Base-by-base conservation (phyloP, 2,113 vertebrate species). In the Columba janthina region DNA sequence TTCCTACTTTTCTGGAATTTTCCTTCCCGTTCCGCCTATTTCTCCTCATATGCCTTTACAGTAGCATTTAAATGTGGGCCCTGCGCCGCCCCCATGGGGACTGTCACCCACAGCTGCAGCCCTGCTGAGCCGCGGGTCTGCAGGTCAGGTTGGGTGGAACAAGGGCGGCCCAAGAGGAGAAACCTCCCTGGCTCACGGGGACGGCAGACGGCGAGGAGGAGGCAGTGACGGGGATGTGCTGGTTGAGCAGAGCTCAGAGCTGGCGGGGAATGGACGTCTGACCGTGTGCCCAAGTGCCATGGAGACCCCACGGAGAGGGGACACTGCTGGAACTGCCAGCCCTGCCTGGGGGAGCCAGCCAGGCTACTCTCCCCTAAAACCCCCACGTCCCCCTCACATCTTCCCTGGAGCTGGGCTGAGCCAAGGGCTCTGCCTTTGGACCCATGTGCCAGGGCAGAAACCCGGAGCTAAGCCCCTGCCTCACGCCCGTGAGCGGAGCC, bases 261-360 rank as follows among this genome's bases (percentile, higher is more conserved):
- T 56, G 58, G 14, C 31, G 3, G 1, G n/a, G 18, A 46, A 9
- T 4, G 1, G 53, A 8, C 28, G 7, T 21, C 58, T 2, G 0
- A 13, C 50, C 2, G 0, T 50, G 34, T 8, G 21, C 10, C 21
- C 0, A 0, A 8, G 8, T 19, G 36, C 22, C 29, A 22, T 26
- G 36, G 34, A 62, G 28, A 17, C 19, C 56, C 16, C 34, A 1
- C 2, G 28, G 46, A 31, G 4, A 28, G 13, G 34, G 24, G 31
- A 44, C 1, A 1, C 14, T 25, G 31, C 54, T 14, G 22, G 61
- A 50, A 26, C 54, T 31, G 14, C 18, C 34, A 42, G n/a, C 17
- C 31, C 28, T 65, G 57, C 50, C 42, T 32, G 15, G 71, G 32
- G 17, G 10, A 62, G 44, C 44, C 44, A 46, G 44, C 44, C 44